A percentile compares a stretch with the other conserved stretches of the same genome.
Evolutionary conservation across 2,113 vertebrate genomes (phyloP).

Genomic region (Lycaon pictus): DNA sequence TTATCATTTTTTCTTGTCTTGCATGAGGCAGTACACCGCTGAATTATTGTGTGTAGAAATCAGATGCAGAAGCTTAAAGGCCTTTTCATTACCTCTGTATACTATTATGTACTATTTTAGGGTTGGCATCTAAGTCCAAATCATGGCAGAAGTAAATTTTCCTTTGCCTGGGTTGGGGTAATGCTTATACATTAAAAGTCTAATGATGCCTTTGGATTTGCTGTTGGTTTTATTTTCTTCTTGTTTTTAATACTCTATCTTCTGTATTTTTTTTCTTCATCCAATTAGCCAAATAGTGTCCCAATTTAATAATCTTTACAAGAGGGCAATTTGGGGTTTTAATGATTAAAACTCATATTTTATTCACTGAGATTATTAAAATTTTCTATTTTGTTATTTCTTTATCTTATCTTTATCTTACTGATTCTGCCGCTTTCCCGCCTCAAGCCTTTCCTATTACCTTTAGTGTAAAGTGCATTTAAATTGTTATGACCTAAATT

Average conservation of each 20-base stretch:
- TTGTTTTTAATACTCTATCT: not conserved
- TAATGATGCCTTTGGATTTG: not conserved
- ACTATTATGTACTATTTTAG: not conserved
- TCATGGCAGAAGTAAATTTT: conserved; percentile 14
- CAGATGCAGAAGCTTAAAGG: not conserved
- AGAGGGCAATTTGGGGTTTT: not conserved
- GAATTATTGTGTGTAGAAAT: conserved; percentile 21
- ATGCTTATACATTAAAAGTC: not conserved
- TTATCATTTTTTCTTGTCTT: not conserved
- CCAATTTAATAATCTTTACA: not conserved
- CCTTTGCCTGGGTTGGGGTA: not conserved
- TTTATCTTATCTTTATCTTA: conserved; percentile 10
- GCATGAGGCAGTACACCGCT: not conserved
- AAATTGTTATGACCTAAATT: not conserved
- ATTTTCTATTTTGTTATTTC: not conserved
- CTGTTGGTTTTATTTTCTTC: not conserved
- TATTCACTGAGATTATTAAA: not conserved
- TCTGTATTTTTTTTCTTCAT: not conserved
- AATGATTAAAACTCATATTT: not conserved
- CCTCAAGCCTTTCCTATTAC: not conserved
- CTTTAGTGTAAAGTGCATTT: not conserved
- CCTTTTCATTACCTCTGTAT: not conserved
- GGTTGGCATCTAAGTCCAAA: not conserved
- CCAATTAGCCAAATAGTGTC: not conserved
- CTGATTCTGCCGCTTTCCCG: not conserved